Evolutionary conservation across 2,888 invertebrate species (phyloP).

Genomic region (Rhagonycha lutea): DNA sequence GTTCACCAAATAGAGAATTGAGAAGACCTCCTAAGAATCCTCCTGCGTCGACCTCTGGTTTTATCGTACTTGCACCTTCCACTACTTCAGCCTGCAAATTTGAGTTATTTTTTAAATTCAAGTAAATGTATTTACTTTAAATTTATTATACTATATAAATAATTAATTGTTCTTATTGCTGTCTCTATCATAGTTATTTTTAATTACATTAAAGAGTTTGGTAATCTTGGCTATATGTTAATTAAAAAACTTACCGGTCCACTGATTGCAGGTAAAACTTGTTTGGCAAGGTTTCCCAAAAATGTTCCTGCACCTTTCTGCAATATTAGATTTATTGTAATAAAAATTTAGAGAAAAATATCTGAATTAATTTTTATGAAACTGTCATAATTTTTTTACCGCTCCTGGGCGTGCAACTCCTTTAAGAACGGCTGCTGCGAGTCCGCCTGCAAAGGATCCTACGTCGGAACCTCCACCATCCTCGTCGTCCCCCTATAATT

Average conservation of each 20-base stretch:
- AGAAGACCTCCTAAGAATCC: slow-evolving; percentile 32
- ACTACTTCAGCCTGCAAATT: slow-evolving; percentile 20
- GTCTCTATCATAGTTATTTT: too few species aligned
- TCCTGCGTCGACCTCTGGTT: slow-evolving; percentile 27
- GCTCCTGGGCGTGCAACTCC: slow-evolving; percentile 53
- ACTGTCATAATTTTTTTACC: slow-evolving; percentile 38
- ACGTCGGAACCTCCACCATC: slow-evolving; percentile 54
- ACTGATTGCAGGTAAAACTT: slow-evolving; percentile 52
- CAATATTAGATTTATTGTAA: slow-evolving; percentile 32
- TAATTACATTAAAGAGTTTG: too few species aligned
- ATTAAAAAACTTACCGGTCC: slow-evolving; percentile 48
- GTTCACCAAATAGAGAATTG: slow-evolving; percentile 21
- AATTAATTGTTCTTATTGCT: too few species aligned
- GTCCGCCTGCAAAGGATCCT: slow-evolving; percentile 53
- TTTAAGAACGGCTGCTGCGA: slow-evolving; percentile 51
- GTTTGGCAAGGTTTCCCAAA: slow-evolving; percentile 48
- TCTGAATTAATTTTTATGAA: background rate
- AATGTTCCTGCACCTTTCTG: slow-evolving; percentile 54
- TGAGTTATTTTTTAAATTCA: background rate
- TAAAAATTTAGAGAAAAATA: background rate
- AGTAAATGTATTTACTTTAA: too few species aligned
- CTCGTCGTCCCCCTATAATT: slow-evolving; percentile 45
- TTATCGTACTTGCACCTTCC: slow-evolving; percentile 19
- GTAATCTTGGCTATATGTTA: too few species aligned
- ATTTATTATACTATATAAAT: too few species aligned